Evolutionary conservation across 2,888 invertebrate genomes (phyloP), one percentile per base, ranked within the genome.

Genomic region (Tethea ocularis): DNA sequence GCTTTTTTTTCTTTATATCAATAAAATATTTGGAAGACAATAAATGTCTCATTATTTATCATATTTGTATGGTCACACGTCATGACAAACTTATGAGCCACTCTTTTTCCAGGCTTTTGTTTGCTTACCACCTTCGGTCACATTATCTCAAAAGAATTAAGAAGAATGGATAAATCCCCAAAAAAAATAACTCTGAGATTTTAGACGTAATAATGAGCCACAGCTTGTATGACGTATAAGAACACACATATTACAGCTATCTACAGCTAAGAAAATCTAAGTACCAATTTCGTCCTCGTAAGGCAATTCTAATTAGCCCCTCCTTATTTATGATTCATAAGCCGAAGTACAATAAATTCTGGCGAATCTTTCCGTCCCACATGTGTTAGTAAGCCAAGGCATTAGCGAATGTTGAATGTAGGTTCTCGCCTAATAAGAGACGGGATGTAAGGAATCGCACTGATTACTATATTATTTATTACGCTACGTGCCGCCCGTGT

Each of bases 391-490:
- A 91, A 92, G 91, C 92, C 85, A 69, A 61, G 87, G 92, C 77
- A 84, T 93, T 91, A 89, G 86, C 88, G 87, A 92, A 92, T 90
- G 92, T 86, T 92, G 91, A 89, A 91, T 90, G 90, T 91, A 88
- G 88, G 88, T 88, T 86, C 89, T 84, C 88, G 88, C 84, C 91
- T 92, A 90, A 91, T 91, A 92, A 91, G 91, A 87, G 87, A 81
- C 83, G 87, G 91, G 92, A 91, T 92, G 91, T 91, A 91, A 93
- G 92, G 91, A 91, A 92, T 92, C 85, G 88, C 89, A 82, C 92
- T 93, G 93, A 93, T 93, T 93, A 93, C 91, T 92, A 88, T 88
- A 91, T 92, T 91, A 92, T 93, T 92, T 93, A 92, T 93, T 92
- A 90, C 91, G 71, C 84, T 92, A 92, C 93, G 93, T 93, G 93